phyloP scores from a whole-genome alignment of 92 coral and sea anemone species.

The Porites evermanni region DNA sequence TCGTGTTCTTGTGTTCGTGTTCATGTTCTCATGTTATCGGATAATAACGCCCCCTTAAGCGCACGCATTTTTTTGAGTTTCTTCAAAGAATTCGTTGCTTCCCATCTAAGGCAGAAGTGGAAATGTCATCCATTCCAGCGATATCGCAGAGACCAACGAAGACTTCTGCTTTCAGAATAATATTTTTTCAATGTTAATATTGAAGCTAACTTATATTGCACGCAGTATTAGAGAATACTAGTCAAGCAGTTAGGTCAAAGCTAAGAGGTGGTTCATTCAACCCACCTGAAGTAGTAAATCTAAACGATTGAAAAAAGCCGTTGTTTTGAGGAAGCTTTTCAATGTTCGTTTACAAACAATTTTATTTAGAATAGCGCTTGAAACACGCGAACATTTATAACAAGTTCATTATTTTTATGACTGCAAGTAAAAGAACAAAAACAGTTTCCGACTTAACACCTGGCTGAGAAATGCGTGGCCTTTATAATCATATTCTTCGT shows the following conservation, averaged over 20 bases:
- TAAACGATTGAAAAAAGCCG: neutral
- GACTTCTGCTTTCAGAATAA: too few species aligned
- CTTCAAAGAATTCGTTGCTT: too few species aligned
- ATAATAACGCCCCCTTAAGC: too few species aligned
- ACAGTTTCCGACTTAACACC: neutral
- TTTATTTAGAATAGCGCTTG: neutral
- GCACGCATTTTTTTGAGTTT: too few species aligned
- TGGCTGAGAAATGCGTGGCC: conserved; percentile 15
- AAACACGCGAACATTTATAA: neutral
- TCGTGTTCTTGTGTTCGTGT: too few species aligned
- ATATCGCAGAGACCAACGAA: too few species aligned
- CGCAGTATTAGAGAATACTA: neutral
- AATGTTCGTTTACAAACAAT: conserved; percentile 8
- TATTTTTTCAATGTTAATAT: too few species aligned
- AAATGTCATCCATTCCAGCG: too few species aligned
- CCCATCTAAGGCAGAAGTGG: too few species aligned
- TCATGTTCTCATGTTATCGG: too few species aligned
- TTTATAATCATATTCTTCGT: conserved; percentile 36
- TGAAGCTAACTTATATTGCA: neutral
- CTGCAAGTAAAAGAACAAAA: neutral
- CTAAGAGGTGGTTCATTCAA: neutral
- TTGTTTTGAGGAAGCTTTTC: neutral
- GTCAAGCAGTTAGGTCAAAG: neutral
- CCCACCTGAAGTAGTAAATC: conserved; percentile 4
- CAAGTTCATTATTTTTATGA: neutral